A percentile compares a stretch with the other conserved stretches of the same genome.
Conservation (phyloP, 2,888 invertebrate genomes). For the Drymonia ruficornis region DNA sequence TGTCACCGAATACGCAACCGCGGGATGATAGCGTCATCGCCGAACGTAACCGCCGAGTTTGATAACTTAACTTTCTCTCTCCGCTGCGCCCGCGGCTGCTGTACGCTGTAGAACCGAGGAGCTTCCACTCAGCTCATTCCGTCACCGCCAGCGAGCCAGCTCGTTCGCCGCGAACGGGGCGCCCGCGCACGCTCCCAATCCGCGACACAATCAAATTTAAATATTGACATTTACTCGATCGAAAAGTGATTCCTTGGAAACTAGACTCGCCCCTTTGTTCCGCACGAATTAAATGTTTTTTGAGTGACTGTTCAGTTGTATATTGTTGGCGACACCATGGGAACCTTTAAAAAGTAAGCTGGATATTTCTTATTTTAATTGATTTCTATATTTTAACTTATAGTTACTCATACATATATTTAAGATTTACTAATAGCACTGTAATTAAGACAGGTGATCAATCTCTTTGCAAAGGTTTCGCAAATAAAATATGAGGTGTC, state of each 20-base stretch:
- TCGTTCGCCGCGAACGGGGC: slow-evolving; percentile 69
- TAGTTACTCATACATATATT: neutral
- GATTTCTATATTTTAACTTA: slow-evolving; percentile 16
- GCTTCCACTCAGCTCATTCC: slow-evolving; percentile 60
- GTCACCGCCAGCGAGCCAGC: slow-evolving; percentile 63
- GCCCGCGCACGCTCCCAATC: slow-evolving; percentile 53
- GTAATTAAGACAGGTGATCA: slow-evolving; percentile 7
- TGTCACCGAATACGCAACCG: slow-evolving; percentile 82
- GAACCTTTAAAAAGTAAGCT: slow-evolving; percentile 72
- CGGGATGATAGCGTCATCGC: slow-evolving; percentile 77
- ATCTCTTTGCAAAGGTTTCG: slow-evolving; percentile 21
- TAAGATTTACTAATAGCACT: neutral
- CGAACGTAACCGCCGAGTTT: slow-evolving; percentile 80
- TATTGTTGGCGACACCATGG: slow-evolving; percentile 65
- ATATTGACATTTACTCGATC: slow-evolving; percentile 43
- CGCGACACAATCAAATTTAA: slow-evolving; percentile 42
- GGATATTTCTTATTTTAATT: slow-evolving; percentile 29
- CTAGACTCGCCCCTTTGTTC: slow-evolving; percentile 51
- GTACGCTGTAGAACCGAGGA: slow-evolving; percentile 44
- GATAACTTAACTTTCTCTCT: slow-evolving; percentile 83
- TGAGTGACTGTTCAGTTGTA: slow-evolving; percentile 61
- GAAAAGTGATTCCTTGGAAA: slow-evolving; percentile 47
- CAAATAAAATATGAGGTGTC: slow-evolving; percentile 37
- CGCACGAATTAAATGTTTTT: slow-evolving; percentile 55
- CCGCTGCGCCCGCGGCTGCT: slow-evolving; percentile 43